Base-by-base conservation (phyloP, 2,797 vertebrate species). In the Limnodromus scolopaceus region DNA sequence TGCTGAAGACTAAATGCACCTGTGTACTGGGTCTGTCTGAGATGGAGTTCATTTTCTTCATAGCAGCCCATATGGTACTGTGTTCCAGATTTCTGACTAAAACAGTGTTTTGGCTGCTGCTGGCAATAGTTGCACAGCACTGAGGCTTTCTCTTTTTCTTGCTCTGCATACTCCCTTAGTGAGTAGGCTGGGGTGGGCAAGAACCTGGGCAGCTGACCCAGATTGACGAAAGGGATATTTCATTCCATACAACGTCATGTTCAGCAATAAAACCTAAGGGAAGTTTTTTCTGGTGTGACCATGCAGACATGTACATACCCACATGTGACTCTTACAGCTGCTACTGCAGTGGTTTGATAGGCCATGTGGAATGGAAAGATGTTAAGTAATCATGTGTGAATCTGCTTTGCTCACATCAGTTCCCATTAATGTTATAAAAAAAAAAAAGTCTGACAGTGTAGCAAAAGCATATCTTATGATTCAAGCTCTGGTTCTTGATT, bases 181-280 rank as follows among this genome's bases (percentile, higher is more conserved):
- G 0, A 22, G n/a, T n/a, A 6, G 10, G 6, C 19, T 45, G 32
- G 10, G 2, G 1, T 55, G 34, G 28, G 11, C 19, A 55, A 36
- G 30, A 45, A 9, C 6, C 27, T 54, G 39, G 49, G 30, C 60
- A 77, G 51, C 22, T 38, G 65, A 48, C 7, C 27, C 34, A 43
- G 30, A 4, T 0, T 77, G 38, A 34, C 12, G 25, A 34, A 34
- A 49, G 20, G n/a, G 28, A 10, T 60, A 20, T 55, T 60, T n/a
- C 3, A 6, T 25, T 12, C 7, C 2, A 0, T 15, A 2, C 13
- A 20, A 32, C 0, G 1, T 5, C 6, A 9, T 13, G 27, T 10
- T 70, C 4, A 25, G 24, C 48, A 55, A 9, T 43, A 68, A 84
- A 81, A 77, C 7, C 6, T 4, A 30, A 43, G 11, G 22, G 36